Base-by-base conservation (phyloP, 1,140 invertebrate species). In the Drosophila repleta region DNA sequence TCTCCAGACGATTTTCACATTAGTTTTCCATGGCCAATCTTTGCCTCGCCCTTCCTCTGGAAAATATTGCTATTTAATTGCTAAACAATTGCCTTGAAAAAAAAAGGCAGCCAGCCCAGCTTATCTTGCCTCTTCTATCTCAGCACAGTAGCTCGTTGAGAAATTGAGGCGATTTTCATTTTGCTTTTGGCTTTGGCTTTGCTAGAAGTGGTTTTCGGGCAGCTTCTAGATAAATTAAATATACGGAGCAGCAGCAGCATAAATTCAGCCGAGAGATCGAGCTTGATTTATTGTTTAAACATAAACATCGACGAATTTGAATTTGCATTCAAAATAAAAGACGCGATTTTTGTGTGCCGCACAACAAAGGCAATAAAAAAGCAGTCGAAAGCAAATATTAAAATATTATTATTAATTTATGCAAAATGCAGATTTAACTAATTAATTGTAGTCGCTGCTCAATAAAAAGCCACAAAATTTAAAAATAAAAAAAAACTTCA, bases 381-480 rank as follows among this genome's bases (percentile, higher is more conserved):
- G n/a, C 18, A 41, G 39, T 15, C 29, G 53, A 45, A 55, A 58
- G 62, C 56, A 52, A 62, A 88, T 69, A 79, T 68, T 69, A 79
- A 73, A 79, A 73, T 78, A 69, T 74, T 83, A 78, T 88, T 76
- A 71, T 81, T 87, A 87, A 87, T 88, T 88, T 88, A 87, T 87
- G 83, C 83, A 87, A 87, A 87, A 87, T 88, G 83, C 79, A 83
- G 83, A 88, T 87, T 87, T 76, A 73, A 15, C 83, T 88, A 87
- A 87, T 87, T 87, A 87, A 87, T 87, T 87, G 79, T 87, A 75
- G 83, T 78, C 83, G 88, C 82, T 79, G 75, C 77, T 71, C 83
- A 88, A 83, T 88, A 85, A 77, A 85, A 83, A 68, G 51, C 64
- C 21, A 53, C 43, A 76, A 66, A 78, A 63, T 24, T 39, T 77